Evolutionary conservation across 2,797 vertebrate genomes (phyloP).

Genomic region (Bradypodion ventrale): DNA sequence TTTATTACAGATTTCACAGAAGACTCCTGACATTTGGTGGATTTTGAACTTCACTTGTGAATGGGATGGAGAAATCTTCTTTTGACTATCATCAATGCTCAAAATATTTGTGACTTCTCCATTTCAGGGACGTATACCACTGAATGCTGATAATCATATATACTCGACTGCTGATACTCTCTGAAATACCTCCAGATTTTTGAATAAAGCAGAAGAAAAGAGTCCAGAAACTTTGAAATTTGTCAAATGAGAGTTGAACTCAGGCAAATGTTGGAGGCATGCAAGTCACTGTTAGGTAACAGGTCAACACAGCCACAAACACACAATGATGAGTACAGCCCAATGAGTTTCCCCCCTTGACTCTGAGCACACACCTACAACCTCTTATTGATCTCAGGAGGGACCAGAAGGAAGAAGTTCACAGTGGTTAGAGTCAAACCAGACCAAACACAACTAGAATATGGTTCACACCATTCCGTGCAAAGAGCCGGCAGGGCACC

Average conservation of each 20-base stretch:
- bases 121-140: neutral
- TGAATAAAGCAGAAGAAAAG: neutral
- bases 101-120: neutral
- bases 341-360: neutral
- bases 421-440: neutral
- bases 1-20: neutral
- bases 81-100: neutral
- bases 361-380: neutral
- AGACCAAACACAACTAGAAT: neutral
- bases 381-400: neutral
- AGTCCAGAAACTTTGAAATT: neutral
- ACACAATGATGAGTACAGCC: neutral
- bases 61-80: neutral
- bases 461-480: neutral
- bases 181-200: neutral
- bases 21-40: neutral
- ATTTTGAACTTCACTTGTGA: neutral
- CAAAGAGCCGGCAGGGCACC: slow-evolving; percentile 20
- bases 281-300: neutral
- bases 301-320: neutral
- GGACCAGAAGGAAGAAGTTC: neutral
- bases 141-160: neutral
- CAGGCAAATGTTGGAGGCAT: neutral
- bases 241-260: neutral
- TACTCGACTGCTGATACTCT: neutral